phyloP scores from a whole-genome alignment of 2,888 invertebrate species.

The Macroteleia sp. region DNA sequence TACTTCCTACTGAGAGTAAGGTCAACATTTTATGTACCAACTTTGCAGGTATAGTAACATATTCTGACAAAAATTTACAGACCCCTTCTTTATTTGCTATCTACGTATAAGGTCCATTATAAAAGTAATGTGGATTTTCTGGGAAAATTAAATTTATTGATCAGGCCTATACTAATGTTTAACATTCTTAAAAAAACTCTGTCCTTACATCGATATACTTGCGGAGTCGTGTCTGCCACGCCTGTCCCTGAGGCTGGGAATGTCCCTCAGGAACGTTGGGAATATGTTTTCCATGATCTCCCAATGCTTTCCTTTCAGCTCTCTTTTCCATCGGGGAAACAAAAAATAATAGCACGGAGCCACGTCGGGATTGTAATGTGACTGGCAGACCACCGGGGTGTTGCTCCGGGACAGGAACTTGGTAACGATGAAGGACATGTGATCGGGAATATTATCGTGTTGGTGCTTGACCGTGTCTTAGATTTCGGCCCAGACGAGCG shows the following conservation, averaged over 20 bases:
- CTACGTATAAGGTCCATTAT: neutral
- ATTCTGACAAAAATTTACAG: no score
- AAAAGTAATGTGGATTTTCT: neutral
- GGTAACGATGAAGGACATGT: neutral
- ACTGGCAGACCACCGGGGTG: slow-evolving; percentile 43
- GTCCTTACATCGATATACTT: neutral
- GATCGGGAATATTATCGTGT: no score
- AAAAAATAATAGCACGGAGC: slow-evolving; percentile 69
- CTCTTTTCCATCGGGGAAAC: slow-evolving; percentile 60
- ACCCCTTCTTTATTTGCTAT: no score
- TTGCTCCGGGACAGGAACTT: neutral
- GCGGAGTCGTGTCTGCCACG: neutral
- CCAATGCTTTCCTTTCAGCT: slow-evolving; percentile 37
- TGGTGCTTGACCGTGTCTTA: no score
- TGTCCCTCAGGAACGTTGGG: neutral
- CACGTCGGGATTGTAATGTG: slow-evolving; percentile 67
- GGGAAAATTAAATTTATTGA: neutral
- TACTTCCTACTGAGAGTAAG: no score
- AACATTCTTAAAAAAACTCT: neutral
- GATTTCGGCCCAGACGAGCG: no score
- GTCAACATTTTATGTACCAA: no score
- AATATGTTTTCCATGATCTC: neutral
- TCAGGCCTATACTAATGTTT: neutral
- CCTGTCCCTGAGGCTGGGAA: neutral
- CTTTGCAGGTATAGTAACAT: no score